phyloP scores from a whole-genome alignment of 1,140 invertebrate genomes.

The Aphelenchoides fujianensis region DNA sequence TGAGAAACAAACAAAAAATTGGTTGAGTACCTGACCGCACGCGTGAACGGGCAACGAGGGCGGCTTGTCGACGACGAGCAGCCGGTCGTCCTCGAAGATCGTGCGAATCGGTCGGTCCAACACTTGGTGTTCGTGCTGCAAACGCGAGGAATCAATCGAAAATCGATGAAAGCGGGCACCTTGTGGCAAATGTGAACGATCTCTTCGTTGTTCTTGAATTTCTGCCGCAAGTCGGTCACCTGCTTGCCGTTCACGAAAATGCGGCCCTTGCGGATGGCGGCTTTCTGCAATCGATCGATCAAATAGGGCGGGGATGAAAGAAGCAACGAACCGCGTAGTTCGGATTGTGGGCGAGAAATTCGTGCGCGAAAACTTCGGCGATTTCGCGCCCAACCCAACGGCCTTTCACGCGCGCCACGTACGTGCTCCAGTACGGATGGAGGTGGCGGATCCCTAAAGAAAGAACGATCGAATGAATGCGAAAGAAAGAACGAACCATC shows the following conservation, averaged over 20 bases:
- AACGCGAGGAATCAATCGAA: too few species aligned
- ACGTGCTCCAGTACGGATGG: constrained; percentile 95
- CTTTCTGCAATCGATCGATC: constrained; percentile 68
- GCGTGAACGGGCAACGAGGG: constrained; percentile 91
- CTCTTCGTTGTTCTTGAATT: constrained; percentile 86
- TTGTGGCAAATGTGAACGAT: constrained; percentile 82
- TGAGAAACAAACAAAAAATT: too few species aligned
- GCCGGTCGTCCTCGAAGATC: constrained; percentile 92
- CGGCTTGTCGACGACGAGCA: constrained; percentile 98
- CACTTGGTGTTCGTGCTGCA: constrained; percentile 56
- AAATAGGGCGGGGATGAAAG: constrained; percentile 21
- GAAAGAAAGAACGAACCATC: constrained; percentile 23
- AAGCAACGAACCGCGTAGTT: constrained; percentile 49
- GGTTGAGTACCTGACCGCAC: too few species aligned
- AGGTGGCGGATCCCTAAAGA: constrained; percentile 88
- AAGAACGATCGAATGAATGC: constrained; percentile 19
- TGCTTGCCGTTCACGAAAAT: constrained; percentile 90
- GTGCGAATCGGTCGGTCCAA: constrained; percentile 65
- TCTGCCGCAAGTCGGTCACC: constrained; percentile 78
- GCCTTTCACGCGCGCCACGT: constrained; percentile 92
- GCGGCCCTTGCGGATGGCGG: constrained; percentile 82
- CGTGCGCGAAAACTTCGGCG: constrained; percentile 84
- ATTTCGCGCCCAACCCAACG: constrained; percentile 93
- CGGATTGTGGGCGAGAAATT: constrained; percentile 70
- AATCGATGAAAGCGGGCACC: too few species aligned